Conservation (phyloP, 2,113 vertebrate species). For the Zootoca vivipara region DNA sequence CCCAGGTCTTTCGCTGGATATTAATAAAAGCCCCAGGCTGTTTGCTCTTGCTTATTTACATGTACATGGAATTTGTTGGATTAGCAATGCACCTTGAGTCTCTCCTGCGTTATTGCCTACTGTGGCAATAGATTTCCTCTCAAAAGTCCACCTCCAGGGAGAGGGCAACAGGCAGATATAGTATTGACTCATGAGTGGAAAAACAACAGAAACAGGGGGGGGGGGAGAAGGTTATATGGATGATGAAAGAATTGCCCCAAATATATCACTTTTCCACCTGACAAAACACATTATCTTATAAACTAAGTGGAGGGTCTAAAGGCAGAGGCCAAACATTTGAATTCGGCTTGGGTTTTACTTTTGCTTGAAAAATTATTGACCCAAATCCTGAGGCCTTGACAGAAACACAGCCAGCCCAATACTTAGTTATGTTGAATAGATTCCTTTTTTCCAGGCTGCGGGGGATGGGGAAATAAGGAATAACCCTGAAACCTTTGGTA, state of each 20-base stretch:
- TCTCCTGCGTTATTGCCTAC: slow-evolving; percentile 10
- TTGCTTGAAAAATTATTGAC: slow-evolving; percentile 15
- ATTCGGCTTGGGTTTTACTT: slow-evolving; percentile 3
- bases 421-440: neutral
- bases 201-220: neutral
- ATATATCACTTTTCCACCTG: slow-evolving; percentile 3
- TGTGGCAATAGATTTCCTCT: slow-evolving; percentile 14
- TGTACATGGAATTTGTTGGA: slow-evolving; percentile 9
- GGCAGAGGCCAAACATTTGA: neutral
- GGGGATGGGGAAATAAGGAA: too few relatives aligned
- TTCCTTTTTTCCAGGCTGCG: neutral
- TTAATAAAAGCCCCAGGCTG: slow-evolving; percentile 35
- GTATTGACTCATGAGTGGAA: neutral
- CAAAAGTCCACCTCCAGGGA: neutral
- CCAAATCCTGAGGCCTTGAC: neutral
- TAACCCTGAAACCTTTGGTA: neutral
- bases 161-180: neutral
- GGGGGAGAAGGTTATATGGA: slow-evolving; percentile 17
- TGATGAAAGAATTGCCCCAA: slow-evolving; percentile 33
- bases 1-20: neutral
- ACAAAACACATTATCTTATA: slow-evolving; percentile 7
- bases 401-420: neutral
- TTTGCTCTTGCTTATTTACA: slow-evolving; percentile 22
- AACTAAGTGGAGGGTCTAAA: neutral
- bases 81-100: neutral